Evolutionary conservation across 2,888 invertebrate genomes (phyloP).

Genomic region (Onchidella celtica): DNA sequence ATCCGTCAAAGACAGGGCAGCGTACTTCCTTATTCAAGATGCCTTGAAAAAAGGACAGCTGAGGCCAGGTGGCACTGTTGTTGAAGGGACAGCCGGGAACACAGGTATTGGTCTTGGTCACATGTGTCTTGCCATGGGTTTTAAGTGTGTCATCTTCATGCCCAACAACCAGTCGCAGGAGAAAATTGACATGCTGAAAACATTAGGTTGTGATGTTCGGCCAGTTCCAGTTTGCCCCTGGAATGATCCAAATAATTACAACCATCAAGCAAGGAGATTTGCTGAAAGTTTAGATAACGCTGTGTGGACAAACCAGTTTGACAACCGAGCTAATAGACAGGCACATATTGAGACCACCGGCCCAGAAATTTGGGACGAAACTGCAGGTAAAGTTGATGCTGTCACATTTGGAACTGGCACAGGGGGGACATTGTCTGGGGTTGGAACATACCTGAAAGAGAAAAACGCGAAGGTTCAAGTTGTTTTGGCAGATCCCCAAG

Average conservation of each 20-base stretch:
- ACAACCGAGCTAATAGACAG: slow-evolving; percentile 77
- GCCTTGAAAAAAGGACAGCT: slow-evolving; percentile 75
- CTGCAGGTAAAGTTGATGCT: slow-evolving; percentile 78
- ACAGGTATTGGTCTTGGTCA: slow-evolving; percentile 80
- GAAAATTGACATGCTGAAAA: slow-evolving; percentile 73
- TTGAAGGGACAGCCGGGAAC: slow-evolving; percentile 80
- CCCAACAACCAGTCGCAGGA: slow-evolving; percentile 79
- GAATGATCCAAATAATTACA: slow-evolving; percentile 78
- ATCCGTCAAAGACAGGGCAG: slow-evolving; percentile 79
- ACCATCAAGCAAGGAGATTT: slow-evolving; percentile 77
- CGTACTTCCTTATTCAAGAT: slow-evolving; percentile 77
- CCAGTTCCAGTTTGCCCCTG: slow-evolving; percentile 78
- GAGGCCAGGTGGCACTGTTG: slow-evolving; percentile 77
- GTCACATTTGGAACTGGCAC: slow-evolving; percentile 79
- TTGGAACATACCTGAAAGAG: slow-evolving; percentile 77
- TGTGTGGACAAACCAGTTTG: slow-evolving; percentile 80
- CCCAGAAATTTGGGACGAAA: slow-evolving; percentile 79
- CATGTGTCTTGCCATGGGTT: slow-evolving; percentile 78
- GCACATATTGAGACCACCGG: slow-evolving; percentile 80
- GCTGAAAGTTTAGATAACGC: slow-evolving; percentile 79
- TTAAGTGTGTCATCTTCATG: slow-evolving; percentile 80
- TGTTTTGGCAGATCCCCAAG: slow-evolving; percentile 67
- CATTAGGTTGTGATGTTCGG: slow-evolving; percentile 77
- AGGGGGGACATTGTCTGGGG: slow-evolving; percentile 79
- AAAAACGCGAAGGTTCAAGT: slow-evolving; percentile 73